These are phyloP conservation scores for Gallinago jamesoni DNA, from an alignment of 2,113 vertebrate species.

Conservation along the genomic window DNA sequence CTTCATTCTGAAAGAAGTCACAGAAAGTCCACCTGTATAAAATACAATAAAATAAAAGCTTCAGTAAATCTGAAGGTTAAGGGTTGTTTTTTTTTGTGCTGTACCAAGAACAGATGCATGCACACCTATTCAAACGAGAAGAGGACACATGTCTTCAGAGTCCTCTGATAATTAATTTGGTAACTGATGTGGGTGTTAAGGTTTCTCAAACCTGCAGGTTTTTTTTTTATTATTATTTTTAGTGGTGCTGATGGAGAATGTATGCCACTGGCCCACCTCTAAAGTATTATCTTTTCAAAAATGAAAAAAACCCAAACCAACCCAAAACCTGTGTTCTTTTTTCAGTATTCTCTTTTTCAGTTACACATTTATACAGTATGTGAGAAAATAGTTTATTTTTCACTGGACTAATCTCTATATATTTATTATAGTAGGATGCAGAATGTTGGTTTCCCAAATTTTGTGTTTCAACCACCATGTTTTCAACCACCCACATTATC, in stretches of 20 bases:
- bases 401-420: background rate
- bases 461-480: no score
- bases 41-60: constrained; percentile 5
- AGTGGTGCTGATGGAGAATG: background rate
- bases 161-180: background rate
- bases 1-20: constrained; percentile 61
- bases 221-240: background rate
- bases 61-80: background rate
- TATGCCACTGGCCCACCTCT: background rate
- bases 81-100: fast-evolving
- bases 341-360: background rate
- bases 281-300: background rate
- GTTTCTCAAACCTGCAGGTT: background rate
- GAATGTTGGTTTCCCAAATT: background rate
- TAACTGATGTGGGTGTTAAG: no score
- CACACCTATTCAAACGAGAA: background rate
- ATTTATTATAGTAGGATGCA: background rate
- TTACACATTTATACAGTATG: background rate
- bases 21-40: constrained; percentile 81
- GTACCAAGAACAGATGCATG: background rate
- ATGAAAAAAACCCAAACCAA: background rate
- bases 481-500: no score
- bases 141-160: background rate
- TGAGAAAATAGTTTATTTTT: background rate
- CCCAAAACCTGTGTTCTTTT: background rate